Percentiles rank a stretch among this genome's conserved stretches.
Evolutionary conservation across 2,888 invertebrate species (phyloP).

Genomic region (Pandemis cinnamomeana): DNA sequence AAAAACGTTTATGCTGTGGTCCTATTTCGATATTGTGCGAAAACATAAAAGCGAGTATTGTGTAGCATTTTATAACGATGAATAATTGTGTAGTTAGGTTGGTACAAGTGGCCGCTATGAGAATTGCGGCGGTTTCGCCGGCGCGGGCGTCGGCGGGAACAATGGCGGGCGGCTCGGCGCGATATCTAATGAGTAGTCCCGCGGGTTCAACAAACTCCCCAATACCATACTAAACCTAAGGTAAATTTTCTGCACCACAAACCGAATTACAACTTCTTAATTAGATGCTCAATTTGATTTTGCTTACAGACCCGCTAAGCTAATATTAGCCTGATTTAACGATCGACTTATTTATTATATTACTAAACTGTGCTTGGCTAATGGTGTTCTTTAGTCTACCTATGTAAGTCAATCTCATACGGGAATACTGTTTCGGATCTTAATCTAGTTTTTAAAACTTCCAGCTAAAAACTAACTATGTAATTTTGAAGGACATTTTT

Average conservation of each 20-base stretch:
- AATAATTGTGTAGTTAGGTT: slow-evolving; percentile 35
- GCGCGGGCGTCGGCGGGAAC: slow-evolving; percentile 55
- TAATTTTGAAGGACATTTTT: too few species aligned
- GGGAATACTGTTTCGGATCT: slow-evolving; percentile 1
- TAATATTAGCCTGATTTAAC: slow-evolving; percentile 22
- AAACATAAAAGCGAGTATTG: slow-evolving; percentile 25
- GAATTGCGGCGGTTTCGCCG: slow-evolving; percentile 47
- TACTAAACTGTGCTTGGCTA: slow-evolving; percentile 18
- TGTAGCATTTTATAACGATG: slow-evolving; percentile 34
- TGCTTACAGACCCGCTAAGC: slow-evolving; percentile 28
- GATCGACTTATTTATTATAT: not conserved
- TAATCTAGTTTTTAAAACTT: not conserved
- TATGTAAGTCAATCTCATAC: not conserved
- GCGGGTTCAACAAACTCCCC: slow-evolving; percentile 80
- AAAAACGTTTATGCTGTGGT: slow-evolving; percentile 38
- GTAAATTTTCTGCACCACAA: slow-evolving; percentile 34
- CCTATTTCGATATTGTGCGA: slow-evolving; percentile 37
- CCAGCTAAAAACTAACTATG: not conserved
- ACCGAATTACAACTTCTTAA: slow-evolving; percentile 1
- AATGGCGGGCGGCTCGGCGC: slow-evolving; percentile 76
- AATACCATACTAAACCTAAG: slow-evolving; percentile 54
- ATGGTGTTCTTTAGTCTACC: not conserved
- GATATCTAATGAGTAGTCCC: slow-evolving; percentile 77
- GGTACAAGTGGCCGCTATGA: slow-evolving; percentile 40
- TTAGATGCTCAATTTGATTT: slow-evolving; percentile 26